A percentile compares a stretch with the other conserved stretches of the same genome.
These are phyloP conservation scores for Astropecten irregularis DNA, from an alignment of 53 echinoderm and acorn worm genomes.

Conservation along the genomic window DNA sequence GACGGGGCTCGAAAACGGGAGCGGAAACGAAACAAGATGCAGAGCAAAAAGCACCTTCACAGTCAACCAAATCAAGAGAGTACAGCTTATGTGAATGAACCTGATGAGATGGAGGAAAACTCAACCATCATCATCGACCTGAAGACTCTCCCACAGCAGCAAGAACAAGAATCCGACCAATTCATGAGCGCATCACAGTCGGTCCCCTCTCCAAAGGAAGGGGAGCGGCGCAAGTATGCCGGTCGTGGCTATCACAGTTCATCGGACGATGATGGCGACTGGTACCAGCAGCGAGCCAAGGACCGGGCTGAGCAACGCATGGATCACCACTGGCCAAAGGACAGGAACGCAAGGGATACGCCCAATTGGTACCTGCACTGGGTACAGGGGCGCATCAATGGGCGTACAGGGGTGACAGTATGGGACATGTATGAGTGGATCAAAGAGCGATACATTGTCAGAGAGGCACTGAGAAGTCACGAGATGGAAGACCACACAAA, in stretches of 20 bases:
- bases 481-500: slow-evolving; percentile 90
- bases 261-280: slow-evolving; percentile 53
- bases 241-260: slow-evolving; percentile 73
- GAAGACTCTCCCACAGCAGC: slow-evolving; percentile 11
- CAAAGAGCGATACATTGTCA: slow-evolving; percentile 68
- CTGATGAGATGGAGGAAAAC: neutral
- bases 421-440: slow-evolving; percentile 98
- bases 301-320: slow-evolving; percentile 67
- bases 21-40: neutral
- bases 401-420: slow-evolving; percentile 78
- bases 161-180: neutral
- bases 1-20: slow-evolving; percentile 48
- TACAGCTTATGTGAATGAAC: too few relatives aligned
- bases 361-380: slow-evolving; percentile 82
- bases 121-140: slow-evolving; percentile 50
- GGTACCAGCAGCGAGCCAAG: slow-evolving; percentile 82
- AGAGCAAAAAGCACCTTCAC: neutral
- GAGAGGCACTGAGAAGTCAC: slow-evolving; percentile 70
- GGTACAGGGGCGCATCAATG: slow-evolving; percentile 67
- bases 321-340: neutral
- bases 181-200: too few relatives aligned
- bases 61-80: neutral
- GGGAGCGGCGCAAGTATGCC: slow-evolving; percentile 60
- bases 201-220: neutral
- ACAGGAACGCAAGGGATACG: neutral